Evolutionary conservation across 2,888 invertebrate genomes (phyloP).

Genomic region (Athalia cordata): DNA sequence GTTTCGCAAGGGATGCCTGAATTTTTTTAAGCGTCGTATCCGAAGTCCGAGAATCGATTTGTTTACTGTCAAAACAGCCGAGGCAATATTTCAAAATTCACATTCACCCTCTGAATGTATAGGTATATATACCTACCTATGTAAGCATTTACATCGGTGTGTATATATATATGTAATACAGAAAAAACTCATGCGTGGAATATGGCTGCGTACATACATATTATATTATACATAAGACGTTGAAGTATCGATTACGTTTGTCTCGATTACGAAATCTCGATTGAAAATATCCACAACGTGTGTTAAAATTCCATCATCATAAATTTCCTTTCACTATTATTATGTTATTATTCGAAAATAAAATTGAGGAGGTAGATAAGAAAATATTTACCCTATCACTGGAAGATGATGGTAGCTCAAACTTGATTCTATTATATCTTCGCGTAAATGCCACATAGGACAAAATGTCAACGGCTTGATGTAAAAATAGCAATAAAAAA

Average conservation of each 20-base stretch:
- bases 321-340: neutral
- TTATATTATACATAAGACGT: neutral
- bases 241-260: neutral
- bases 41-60: neutral
- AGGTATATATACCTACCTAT: neutral
- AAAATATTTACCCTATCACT: slow-evolving; percentile 17
- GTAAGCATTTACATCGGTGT: neutral
- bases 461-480: slow-evolving; percentile 13
- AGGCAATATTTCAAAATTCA: neutral
- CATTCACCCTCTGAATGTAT: neutral
- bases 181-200: neutral
- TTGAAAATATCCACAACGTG: neutral
- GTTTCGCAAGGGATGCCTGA: neutral
- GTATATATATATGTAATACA: too few relatives aligned
- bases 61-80: neutral
- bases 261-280: neutral
- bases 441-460: neutral
- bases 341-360: neutral
- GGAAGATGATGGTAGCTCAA: slow-evolving; percentile 25
- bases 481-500: slow-evolving; percentile 8
- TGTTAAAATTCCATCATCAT: slow-evolving; percentile 29
- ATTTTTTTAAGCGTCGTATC: neutral
- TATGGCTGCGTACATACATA: neutral
- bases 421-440: slow-evolving; percentile 13
- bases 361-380: slow-evolving; percentile 28